phyloP scores from a whole-genome alignment of 2,888 invertebrate genomes.

The Mythimna vitellina region DNA sequence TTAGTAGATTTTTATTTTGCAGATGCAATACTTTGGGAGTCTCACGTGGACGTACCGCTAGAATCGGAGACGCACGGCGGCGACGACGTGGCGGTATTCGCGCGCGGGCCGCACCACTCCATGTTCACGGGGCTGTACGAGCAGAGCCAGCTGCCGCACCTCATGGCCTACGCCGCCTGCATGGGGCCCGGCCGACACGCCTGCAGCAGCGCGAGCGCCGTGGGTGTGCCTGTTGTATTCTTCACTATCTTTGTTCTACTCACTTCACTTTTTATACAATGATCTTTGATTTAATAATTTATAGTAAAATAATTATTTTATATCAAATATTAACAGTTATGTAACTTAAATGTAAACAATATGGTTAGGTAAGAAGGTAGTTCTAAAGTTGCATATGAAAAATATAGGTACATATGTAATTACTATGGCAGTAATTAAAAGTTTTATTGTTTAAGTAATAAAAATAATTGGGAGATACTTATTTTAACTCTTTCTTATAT shows the following conservation, averaged over 20 bases:
- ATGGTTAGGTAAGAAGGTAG: not conserved
- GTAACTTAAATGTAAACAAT: not conserved
- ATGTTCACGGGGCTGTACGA: conserved; percentile 94
- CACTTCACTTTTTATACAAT: conserved; percentile 11
- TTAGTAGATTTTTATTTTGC: not conserved
- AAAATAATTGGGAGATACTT: not conserved
- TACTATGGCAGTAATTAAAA: not conserved
- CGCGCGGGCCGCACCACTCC: conserved; percentile 93
- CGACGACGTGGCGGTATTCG: conserved; percentile 95
- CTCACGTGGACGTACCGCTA: conserved; percentile 91
- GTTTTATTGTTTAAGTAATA: not conserved
- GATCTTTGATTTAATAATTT: conserved; percentile 10
- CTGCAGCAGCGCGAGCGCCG: conserved; percentile 64
- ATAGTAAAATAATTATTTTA: not conserved
- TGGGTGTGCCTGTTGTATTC: not conserved
- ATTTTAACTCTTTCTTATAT: too few species aligned
- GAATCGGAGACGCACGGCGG: conserved; percentile 93
- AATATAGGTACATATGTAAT: not conserved
- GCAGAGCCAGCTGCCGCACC: conserved; percentile 94
- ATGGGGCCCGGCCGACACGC: conserved; percentile 90
- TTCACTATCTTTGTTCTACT: conserved; percentile 28
- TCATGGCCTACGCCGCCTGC: conserved; percentile 93
- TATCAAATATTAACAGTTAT: not conserved
- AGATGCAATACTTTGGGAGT: conserved; percentile 65
- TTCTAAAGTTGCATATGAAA: not conserved